Evolutionary conservation across 2,797 vertebrate genomes (phyloP), one percentile per base, ranked within the genome.

Genomic region (Acanthis flammea): DNA sequence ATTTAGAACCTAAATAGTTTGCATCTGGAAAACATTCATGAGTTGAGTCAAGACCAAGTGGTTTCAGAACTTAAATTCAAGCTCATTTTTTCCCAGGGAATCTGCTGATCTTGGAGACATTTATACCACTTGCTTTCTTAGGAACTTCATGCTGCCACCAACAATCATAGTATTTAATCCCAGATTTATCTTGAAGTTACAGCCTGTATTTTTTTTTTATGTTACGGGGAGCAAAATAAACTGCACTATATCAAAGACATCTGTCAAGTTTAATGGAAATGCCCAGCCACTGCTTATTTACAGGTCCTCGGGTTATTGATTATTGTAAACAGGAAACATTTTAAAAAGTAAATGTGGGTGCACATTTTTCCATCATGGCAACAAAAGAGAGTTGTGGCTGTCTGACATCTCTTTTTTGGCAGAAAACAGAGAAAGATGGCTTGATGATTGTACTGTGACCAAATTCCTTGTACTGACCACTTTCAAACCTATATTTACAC

Each of bases 91-190:
- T 84, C 37, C 51, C 55, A 80, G 44, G 21, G 62, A 96, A 94
- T 94, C 73, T 94, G 95, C 95, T 96, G 96, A 95, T 88, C 82
- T 88, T 92, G 78, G 82, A 84, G 66, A 83, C 66, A 72, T 95
- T 95, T 91, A 51, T 86, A 92, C 88, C 70, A 62, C 90, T 96
- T 91, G 39, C 72, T 91, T 92, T 92, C 79, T 77, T 81, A 85
- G 23, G 74, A 92, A 48, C 41, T 91, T 91, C 72, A 17, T 50
- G 58, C 58, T 88, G 39, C 70, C 51, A 66, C 62, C 76, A 88
- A 44, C 66, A 96, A 87, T 60, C 47, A 39, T 35, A 74, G 28
- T 80, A 62, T 91, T 51, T 90, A 61, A 88, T 90, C 76, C 39
- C 19, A 84, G 58, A 58, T 91, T 88, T 92, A 51, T 95, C 79